A percentile compares a stretch with the other conserved stretches of the same genome.
Conservation (phyloP, 1,140 invertebrate genomes). For the Drosophila erecta region DNA sequence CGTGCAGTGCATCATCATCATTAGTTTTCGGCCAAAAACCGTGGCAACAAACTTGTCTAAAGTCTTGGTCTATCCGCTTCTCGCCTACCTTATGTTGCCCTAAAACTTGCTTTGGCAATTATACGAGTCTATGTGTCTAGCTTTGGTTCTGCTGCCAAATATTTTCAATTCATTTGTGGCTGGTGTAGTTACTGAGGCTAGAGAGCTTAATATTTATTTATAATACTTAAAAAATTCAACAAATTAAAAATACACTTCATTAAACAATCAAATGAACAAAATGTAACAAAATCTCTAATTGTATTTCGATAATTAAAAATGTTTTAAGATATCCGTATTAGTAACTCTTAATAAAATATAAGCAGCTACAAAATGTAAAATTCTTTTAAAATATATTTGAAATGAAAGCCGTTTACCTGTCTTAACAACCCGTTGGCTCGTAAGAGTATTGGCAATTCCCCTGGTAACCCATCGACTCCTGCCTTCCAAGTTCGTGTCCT, state of each 20-base stretch:
- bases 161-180: constrained; percentile 67
- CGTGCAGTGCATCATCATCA: constrained; percentile 81
- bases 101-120: constrained; percentile 51
- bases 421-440: neutral
- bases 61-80: neutral
- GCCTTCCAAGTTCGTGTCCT: constrained; percentile 74
- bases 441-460: constrained; percentile 35
- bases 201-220: neutral
- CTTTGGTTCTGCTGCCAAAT: constrained; percentile 66
- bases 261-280: too few relatives aligned
- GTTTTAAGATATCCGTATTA: too few relatives aligned
- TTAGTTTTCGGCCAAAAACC: constrained; percentile 67
- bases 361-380: too few relatives aligned
- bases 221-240: too few relatives aligned
- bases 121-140: constrained; percentile 24
- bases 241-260: too few relatives aligned
- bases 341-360: too few relatives aligned
- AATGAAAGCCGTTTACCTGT: too few relatives aligned
- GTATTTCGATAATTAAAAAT: too few relatives aligned
- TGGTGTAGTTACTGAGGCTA: constrained; percentile 24
- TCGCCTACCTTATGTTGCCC: constrained; percentile 24
- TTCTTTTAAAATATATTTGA: too few relatives aligned
- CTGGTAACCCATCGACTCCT: constrained; percentile 1
- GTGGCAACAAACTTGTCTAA: constrained; percentile 74
- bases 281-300: too few relatives aligned